A percentile compares a stretch with the other conserved stretches of the same genome.
Conservation (phyloP, 2,888 invertebrate species). For the Germaria angustata region DNA sequence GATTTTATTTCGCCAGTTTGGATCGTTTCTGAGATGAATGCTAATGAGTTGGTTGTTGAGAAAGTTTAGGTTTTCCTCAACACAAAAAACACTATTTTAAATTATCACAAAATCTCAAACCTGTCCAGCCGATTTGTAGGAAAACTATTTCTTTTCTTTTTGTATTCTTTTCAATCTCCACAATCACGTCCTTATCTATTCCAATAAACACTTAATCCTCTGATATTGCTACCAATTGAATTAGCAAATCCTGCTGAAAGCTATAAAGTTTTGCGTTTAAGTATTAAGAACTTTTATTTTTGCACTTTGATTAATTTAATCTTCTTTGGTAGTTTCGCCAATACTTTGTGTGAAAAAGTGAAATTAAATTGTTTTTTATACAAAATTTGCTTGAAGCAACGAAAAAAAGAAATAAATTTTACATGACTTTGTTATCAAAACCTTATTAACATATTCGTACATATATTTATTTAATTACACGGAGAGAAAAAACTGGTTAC, state of each 20-base stretch:
- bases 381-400: neutral
- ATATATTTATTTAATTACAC: too few relatives aligned
- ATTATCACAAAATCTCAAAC: too few relatives aligned
- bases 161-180: neutral
- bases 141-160: neutral
- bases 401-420: neutral
- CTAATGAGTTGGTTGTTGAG: too few relatives aligned
- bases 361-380: neutral
- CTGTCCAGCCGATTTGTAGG: too few relatives aligned
- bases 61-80: too few relatives aligned
- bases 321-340: neutral
- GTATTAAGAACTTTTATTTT: neutral
- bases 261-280: neutral
- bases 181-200: neutral
- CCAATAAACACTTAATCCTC: neutral
- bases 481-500: too few relatives aligned
- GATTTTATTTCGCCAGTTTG: too few relatives aligned
- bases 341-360: conserved; percentile 1
- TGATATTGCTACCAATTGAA: neutral
- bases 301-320: neutral
- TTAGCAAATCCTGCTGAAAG: neutral
- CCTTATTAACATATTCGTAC: neutral
- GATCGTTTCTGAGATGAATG: too few relatives aligned
- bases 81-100: too few relatives aligned
- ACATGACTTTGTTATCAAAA: neutral